Evolutionary conservation across 2,888 invertebrate genomes (phyloP), one percentile per base, ranked within the genome.

Genomic region (Agrotis ipsilon): DNA sequence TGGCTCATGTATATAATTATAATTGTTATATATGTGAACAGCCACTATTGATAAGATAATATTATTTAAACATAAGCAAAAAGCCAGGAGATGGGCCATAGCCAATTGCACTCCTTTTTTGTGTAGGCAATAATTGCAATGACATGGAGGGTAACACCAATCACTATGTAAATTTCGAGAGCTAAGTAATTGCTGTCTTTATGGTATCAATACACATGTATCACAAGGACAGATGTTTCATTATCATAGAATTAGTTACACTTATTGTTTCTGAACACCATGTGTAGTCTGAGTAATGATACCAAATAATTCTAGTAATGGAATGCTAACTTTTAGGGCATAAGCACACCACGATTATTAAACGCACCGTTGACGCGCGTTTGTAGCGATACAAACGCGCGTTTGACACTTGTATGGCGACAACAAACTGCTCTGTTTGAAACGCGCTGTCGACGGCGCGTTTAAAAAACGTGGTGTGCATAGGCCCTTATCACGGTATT

Each of bases 1-100:
- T 82, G 68, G 69, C 66, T 66, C 68, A 58, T 82, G 78, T 69
- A 68, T 77, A 65, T 60, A n/a, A n/a, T n/a, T n/a, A 63, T 66
- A 69, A 68, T 54, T 80, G 60, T 68, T 82, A 78, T 65, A 18
- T 70, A 65, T 54, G 48, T 74, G 78, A 60, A 61, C 64, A 80
- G 61, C 61, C 65, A 59, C 48, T 80, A 59, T 65, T 70, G 27
- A 62, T 82, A 80, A 80, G 82, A 66, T 68, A 68, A 78, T 64
- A 80, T 69, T 66, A 81, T 78, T 73, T 73, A 73, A 78, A 69
- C 55, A 64, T 80, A 80, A 68, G 79, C 69, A 54, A 82, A 62
- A 77, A 65, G 19, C 21, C 62, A 66, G 32, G 39, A 54, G 48
- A 62, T 5, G 55, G 55, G 60, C 54, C 27, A 66, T 32, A 64